Base-by-base conservation (phyloP, 2,888 invertebrate species). In the Cyclophora punctaria region DNA sequence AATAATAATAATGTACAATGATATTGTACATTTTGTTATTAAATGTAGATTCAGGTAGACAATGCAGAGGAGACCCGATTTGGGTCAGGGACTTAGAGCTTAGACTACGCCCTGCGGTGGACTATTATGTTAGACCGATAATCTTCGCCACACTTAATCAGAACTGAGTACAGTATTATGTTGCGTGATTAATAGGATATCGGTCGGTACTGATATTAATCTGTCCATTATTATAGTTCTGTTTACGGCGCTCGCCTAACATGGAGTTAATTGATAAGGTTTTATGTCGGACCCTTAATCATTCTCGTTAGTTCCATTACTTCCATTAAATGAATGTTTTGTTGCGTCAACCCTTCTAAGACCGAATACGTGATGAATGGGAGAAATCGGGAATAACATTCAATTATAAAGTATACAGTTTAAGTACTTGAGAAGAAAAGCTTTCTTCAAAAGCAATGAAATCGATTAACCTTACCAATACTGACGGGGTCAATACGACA, bases 31-130 rank as follows among this genome's bases (percentile, higher is more conserved):
- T 52, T 55, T 53, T 55, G 55, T 52, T 48, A 45, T 57, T 50
- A 56, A 59, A 37, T 5, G 37, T 37, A 5, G 37, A 5, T 5
- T 68, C 63, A 60, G 58, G 60, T 65, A 67, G 65, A 66, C 64
- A 63, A 67, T 64, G 67, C 64, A 58, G 60, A 62, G 62, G 61
- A 68, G 62, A 60, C 58, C 59, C 59, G 66, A 77, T 77, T 73
- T 70, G 54, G 79, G 80, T 78, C 79, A 78, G 60, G 80, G 78
- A 59, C 70, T 64, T 52, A 60, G 61, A 55, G 58, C 61, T 60
- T 65, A 69, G 71, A 67, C 75, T 64, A 62, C 73, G 76, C 75
- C 76, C 73, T 71, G 66, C 67, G 62, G 56, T 63, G 48, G 56
- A 53, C 53, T 62, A 61, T 64, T 64, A 69, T 64, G 61, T 63